Percentiles rank a stretch among this genome's conserved stretches.
phyloP scores from a whole-genome alignment of 2,113 vertebrate genomes.

The Callospermophilus lateralis region DNA sequence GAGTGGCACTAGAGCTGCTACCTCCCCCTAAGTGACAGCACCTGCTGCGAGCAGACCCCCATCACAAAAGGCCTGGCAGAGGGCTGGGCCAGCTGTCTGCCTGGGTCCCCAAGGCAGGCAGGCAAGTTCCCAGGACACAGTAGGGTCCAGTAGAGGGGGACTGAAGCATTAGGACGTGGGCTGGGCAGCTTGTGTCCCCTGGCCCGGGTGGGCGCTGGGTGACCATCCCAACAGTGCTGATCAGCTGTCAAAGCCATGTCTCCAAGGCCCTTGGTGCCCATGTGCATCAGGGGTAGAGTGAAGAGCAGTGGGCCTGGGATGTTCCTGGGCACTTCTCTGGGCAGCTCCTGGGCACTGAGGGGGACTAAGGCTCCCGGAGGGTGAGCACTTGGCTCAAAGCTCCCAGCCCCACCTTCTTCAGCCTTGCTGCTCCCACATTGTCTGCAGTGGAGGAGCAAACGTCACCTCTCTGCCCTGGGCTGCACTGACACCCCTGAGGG shows the following conservation, averaged over 20 bases:
- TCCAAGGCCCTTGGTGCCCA: not conserved
- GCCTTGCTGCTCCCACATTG: not conserved
- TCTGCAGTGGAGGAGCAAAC: rapidly evolving
- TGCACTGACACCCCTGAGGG: not conserved
- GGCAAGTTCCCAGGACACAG: not conserved
- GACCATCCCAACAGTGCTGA: not conserved
- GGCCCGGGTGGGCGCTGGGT: not conserved
- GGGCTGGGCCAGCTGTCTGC: not conserved
- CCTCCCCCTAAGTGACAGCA: not conserved
- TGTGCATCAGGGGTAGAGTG: not conserved
- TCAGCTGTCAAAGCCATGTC: not conserved
- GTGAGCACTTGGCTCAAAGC: not conserved
- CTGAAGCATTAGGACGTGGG: not conserved
- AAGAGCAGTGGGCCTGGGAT: not conserved
- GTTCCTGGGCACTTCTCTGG: not conserved
- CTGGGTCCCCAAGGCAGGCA: not conserved
- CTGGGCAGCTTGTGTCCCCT: not conserved
- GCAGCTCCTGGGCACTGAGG: not conserved
- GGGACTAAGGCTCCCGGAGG: not conserved
- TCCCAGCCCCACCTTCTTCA: not conserved
- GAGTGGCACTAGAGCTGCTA: rapidly evolving
- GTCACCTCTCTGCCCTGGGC: rapidly evolving
- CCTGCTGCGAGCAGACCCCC: not conserved
- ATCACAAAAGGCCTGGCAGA: not conserved
- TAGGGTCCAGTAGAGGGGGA: not conserved